A percentile compares a stretch with the other conserved stretches of the same genome.
Conservation (phyloP, 2,888 invertebrate species). For the Drosophila nr. perissopoda region DNA sequence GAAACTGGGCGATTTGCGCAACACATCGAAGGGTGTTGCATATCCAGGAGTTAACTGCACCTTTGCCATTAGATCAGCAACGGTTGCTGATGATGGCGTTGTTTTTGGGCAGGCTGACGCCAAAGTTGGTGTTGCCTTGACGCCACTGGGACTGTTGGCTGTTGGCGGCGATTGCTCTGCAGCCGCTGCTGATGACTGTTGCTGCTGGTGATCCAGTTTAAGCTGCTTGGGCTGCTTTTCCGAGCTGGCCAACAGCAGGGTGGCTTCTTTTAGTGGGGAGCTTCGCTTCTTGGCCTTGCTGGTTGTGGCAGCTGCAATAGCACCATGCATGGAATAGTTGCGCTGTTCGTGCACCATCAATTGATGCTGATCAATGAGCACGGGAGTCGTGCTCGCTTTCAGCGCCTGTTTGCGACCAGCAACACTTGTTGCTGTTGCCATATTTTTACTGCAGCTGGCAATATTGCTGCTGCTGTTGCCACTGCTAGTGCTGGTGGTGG, state of each 20-base stretch:
- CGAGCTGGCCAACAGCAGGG: slow-evolving; percentile 29
- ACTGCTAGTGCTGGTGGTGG: not conserved
- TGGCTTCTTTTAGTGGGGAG: slow-evolving; percentile 81
- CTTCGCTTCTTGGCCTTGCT: slow-evolving; percentile 79
- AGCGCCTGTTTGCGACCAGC: slow-evolving; percentile 53
- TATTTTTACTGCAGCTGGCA: not conserved
- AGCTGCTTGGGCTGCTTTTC: slow-evolving; percentile 70
- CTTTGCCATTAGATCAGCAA: not conserved
- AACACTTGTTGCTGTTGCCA: slow-evolving; percentile 1
- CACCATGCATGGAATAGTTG: not conserved
- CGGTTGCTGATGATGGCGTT: slow-evolving; percentile 6
- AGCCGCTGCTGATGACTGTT: slow-evolving; percentile 13
- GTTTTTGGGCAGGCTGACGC: not conserved
- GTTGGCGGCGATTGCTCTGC: slow-evolving; percentile 20
- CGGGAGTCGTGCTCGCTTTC: slow-evolving; percentile 33
- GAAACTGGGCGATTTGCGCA: slow-evolving; percentile 84
- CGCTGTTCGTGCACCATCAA: not conserved
- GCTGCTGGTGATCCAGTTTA: slow-evolving; percentile 54
- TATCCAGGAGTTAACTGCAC: slow-evolving; percentile 30
- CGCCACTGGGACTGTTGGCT: slow-evolving; percentile 20
- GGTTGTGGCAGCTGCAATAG: not conserved
- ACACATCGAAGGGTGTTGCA: slow-evolving; percentile 85
- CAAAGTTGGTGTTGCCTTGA: not conserved
- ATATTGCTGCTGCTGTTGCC: not conserved
- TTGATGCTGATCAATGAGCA: slow-evolving; percentile 49